A percentile compares a stretch with the other conserved stretches of the same genome.
phyloP scores from a whole-genome alignment of 2,888 invertebrate genomes.

The Gasteruption jaculator region DNA sequence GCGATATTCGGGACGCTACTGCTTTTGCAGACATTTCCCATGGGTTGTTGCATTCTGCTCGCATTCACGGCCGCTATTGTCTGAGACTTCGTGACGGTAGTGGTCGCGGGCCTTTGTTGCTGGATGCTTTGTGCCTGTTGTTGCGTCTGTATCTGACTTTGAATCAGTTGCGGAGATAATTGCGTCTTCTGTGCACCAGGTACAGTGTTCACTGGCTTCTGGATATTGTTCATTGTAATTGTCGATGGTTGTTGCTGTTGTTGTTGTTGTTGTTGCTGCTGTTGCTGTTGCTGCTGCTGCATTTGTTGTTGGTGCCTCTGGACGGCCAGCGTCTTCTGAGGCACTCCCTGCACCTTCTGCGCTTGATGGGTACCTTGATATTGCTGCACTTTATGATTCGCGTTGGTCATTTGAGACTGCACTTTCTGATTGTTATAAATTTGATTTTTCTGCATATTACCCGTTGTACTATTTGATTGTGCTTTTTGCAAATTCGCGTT shows the following conservation, averaged over 20 bases:
- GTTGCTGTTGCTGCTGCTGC: slow-evolving; percentile 12
- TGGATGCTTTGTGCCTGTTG: slow-evolving; percentile 21
- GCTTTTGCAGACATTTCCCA: slow-evolving; percentile 33
- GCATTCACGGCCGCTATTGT: slow-evolving; percentile 24
- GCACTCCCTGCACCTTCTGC: slow-evolving; percentile 31
- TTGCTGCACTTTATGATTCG: slow-evolving; percentile 30
- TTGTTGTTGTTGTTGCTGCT: slow-evolving; percentile 13
- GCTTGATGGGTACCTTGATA: slow-evolving; percentile 17
- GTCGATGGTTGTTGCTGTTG: slow-evolving; percentile 25
- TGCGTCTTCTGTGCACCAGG: slow-evolving; percentile 30
- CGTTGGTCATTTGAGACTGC: slow-evolving; percentile 25
- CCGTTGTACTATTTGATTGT: slow-evolving; percentile 4
- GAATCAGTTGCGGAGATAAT: slow-evolving; percentile 20
- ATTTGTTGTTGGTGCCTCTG: slow-evolving; percentile 29
- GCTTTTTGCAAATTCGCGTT: slow-evolving; percentile 24
- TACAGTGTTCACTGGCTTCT: slow-evolving; percentile 29
- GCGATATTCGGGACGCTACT: slow-evolving; percentile 39
- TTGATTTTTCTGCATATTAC: slow-evolving; percentile 14
- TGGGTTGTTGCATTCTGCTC: slow-evolving; percentile 22
- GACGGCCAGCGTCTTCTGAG: slow-evolving; percentile 30
- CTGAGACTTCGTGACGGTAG: slow-evolving; percentile 31
- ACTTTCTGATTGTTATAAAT: slow-evolving; percentile 38
- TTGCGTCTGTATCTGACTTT: slow-evolving; percentile 18
- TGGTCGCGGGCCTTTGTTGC: slow-evolving; percentile 24
- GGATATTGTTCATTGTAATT: slow-evolving; percentile 30